These are phyloP conservation scores for rabbit (Oryctolagus cuniculus) DNA, from an alignment of 2,113 vertebrate genomes.

Conservation along the genomic window mOryCun1.1 NC_091432.1:75387001-75387500, in stretches of 20 bases:
- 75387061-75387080: slow-evolving; percentile 1
- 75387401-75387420: background rate
- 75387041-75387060: background rate
- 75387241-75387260: slow-evolving; percentile 24
- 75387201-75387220: background rate
- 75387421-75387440: background rate
- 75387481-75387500: slow-evolving; percentile 7
- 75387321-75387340: background rate
- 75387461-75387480: background rate
- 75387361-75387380: background rate
- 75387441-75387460: background rate
- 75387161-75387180: background rate
- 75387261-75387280: background rate
- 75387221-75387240: background rate
- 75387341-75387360: slow-evolving; percentile 20
- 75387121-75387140: slow-evolving; percentile 44
- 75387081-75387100: background rate
- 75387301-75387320: background rate
- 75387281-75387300: background rate
- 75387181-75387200: background rate
- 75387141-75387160: slow-evolving; percentile 20
- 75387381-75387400: background rate
- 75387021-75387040: slow-evolving; percentile 29
- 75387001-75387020: slow-evolving; percentile 62
- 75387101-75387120: slow-evolving; percentile 55